Conservation (phyloP, 2,888 invertebrate species). For the Periphyllus acericola region DNA sequence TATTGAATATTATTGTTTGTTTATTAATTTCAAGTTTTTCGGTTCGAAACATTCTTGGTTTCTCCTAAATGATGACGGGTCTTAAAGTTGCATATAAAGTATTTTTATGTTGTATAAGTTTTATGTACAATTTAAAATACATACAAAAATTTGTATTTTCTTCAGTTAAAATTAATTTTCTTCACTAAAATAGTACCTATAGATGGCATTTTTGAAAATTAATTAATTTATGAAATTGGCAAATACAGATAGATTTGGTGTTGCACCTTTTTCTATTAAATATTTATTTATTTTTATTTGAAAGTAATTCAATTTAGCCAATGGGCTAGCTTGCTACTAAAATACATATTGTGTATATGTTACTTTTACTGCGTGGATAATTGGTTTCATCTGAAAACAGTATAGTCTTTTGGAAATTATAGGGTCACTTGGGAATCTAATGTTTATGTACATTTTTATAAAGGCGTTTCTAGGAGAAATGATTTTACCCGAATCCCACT, state of each 20-base stretch:
- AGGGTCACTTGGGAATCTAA: constrained; percentile 15
- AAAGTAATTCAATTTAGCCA: constrained; percentile 15
- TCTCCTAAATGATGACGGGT: too few relatives aligned
- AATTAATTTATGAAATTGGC: neutral
- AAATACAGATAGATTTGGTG: neutral
- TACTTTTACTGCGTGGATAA: constrained; percentile 28
- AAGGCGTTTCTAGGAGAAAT: neutral
- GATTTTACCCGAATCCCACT: constrained; percentile 4
- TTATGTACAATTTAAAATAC: too few relatives aligned
- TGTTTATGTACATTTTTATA: constrained; percentile 23
- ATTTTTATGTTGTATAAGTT: too few relatives aligned
- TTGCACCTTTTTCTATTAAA: neutral
- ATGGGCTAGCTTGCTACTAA: neutral
- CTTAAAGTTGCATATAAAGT: too few relatives aligned
- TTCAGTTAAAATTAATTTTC: too few relatives aligned
- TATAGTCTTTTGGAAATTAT: constrained; percentile 26
- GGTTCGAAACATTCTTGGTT: too few relatives aligned
- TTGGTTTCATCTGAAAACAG: constrained; percentile 35
- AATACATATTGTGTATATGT: neutral
- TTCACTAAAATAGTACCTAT: too few relatives aligned
- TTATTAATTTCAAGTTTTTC: too few relatives aligned
- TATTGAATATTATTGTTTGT: too few relatives aligned
- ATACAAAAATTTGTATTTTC: too few relatives aligned
- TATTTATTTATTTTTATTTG: constrained; percentile 2
- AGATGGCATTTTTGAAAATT: neutral